Percentiles rank a stretch among this genome's conserved stretches.
These are phyloP conservation scores for Ceramica pisi DNA, from an alignment of 2,888 invertebrate genomes.

Conservation along the genomic window DNA sequence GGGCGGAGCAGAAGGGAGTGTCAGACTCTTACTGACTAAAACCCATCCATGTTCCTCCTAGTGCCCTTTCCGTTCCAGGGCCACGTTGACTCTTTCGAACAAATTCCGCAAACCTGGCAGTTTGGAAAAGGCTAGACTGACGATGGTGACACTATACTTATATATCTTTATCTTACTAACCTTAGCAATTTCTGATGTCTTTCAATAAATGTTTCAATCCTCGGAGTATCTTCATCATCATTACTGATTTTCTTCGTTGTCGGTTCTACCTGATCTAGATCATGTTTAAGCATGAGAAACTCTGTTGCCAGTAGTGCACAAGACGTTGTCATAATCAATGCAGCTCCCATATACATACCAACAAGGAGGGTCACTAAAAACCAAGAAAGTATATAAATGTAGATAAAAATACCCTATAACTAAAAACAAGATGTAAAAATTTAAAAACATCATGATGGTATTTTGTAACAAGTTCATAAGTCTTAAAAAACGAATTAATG, in stretches of 20 bases:
- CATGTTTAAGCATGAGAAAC: constrained; percentile 75
- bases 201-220: constrained; percentile 69
- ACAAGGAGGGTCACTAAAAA: constrained; percentile 69
- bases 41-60: too few relatives aligned
- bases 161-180: constrained; percentile 72
- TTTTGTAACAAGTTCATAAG: too few relatives aligned
- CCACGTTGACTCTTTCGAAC: too few relatives aligned
- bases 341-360: constrained; percentile 69
- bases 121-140: too few relatives aligned
- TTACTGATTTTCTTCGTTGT: constrained; percentile 11
- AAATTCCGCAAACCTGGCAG: too few relatives aligned
- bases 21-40: too few relatives aligned
- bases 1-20: too few relatives aligned
- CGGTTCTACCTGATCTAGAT: constrained; percentile 67
- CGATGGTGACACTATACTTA: too few relatives aligned
- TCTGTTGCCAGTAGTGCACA: constrained; percentile 73
- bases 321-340: constrained; percentile 72
- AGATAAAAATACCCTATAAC: neutral
- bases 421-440: neutral
- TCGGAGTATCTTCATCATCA: neutral
- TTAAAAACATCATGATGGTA: neutral
- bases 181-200: constrained; percentile 77
- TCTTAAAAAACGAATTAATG: too few relatives aligned
- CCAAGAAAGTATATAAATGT: neutral
- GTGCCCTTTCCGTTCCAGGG: too few relatives aligned